phyloP scores from a whole-genome alignment of 2,797 vertebrate species.

The Peromyscus eremicus region DNA sequence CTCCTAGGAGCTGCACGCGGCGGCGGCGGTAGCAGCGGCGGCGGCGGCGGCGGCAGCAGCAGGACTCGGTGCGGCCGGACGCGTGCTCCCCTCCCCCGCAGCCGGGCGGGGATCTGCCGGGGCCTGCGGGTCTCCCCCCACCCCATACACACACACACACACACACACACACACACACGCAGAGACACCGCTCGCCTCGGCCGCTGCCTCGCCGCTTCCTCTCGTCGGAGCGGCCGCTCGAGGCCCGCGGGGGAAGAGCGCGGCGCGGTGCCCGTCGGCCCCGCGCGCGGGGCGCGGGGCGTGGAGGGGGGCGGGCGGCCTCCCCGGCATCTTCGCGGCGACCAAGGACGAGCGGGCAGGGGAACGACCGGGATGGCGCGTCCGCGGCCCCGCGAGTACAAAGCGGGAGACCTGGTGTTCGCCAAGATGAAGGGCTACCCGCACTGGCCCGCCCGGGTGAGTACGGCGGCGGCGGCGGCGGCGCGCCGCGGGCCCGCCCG shows the following conservation, averaged over 20 bases:
- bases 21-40: constrained; percentile 67
- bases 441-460: constrained; percentile 98
- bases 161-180: constrained; percentile 30
- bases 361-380: constrained; percentile 91
- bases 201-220: constrained; percentile 67
- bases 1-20: constrained; percentile 67
- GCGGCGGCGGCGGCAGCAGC: constrained; percentile 52
- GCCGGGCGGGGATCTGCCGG: constrained; percentile 77
- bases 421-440: constrained; percentile 98
- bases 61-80: constrained; percentile 60
- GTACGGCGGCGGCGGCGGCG: constrained; percentile 81
- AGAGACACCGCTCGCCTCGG: constrained; percentile 64
- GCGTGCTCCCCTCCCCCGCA: constrained; percentile 73
- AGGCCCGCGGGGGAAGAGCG: constrained; percentile 70
- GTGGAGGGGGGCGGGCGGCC: constrained; percentile 65
- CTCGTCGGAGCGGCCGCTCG: constrained; percentile 78
- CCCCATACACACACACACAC: too few relatives aligned
- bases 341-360: constrained; percentile 64
- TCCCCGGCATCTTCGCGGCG: constrained; percentile 63
- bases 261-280: constrained; percentile 3
- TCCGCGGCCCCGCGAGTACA: constrained; percentile 96
- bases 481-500: constrained; percentile 60
- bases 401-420: constrained; percentile 96
- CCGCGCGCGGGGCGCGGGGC: constrained; percentile 12
- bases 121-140: constrained; percentile 74